Conservation (phyloP, 2,113 vertebrate genomes). For the Syngnathoides biaculeatus region DNA sequence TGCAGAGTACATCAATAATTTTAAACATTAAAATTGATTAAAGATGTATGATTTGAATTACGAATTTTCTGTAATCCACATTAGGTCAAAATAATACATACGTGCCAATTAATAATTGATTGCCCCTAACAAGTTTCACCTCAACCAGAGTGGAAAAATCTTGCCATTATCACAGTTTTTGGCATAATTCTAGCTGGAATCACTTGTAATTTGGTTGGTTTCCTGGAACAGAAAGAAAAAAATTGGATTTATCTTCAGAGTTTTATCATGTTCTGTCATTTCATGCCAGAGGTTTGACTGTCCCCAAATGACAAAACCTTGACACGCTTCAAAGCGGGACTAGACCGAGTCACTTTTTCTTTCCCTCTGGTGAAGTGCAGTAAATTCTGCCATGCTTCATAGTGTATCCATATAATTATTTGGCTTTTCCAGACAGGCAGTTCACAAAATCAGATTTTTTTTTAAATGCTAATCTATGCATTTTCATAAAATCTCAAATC, state of each 20-base stretch:
- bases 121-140: too few species aligned
- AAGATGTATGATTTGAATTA: too few species aligned
- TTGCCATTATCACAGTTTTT: too few species aligned
- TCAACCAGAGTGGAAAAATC: too few species aligned
- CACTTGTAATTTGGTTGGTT: background rate
- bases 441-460: background rate
- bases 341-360: slow-evolving; percentile 10
- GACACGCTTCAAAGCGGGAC: slow-evolving; percentile 16
- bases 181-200: too few species aligned
- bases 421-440: background rate
- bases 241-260: slow-evolving; percentile 27
- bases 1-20: too few species aligned
- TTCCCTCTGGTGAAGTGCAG: slow-evolving; percentile 6
- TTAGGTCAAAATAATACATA: too few species aligned
- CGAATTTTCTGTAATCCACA: too few species aligned
- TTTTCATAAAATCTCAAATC: background rate
- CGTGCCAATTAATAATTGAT: too few species aligned
- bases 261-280: slow-evolving; percentile 41
- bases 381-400: background rate
- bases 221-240: slow-evolving; percentile 9
- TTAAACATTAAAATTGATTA: too few species aligned
- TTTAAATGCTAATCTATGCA: too few species aligned
- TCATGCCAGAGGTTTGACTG: slow-evolving; percentile 16
- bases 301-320: slow-evolving; percentile 23
- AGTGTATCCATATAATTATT: background rate